phyloP scores from a whole-genome alignment of 2,113 vertebrate genomes.

The Phalacrocorax carbo region DNA sequence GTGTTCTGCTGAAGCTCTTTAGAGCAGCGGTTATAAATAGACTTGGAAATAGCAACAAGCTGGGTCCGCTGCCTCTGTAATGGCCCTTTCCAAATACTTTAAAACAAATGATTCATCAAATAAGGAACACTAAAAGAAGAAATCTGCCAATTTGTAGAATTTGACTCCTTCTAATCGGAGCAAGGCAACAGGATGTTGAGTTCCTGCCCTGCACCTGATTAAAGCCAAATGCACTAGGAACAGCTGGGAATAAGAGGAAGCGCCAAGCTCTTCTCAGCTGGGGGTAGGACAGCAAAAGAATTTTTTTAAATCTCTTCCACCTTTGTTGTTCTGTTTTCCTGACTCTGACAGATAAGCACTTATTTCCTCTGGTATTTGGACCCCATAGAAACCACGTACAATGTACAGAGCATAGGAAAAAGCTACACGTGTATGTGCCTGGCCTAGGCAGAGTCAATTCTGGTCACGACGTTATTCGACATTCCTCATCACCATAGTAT shows the following conservation, averaged over 20 bases:
- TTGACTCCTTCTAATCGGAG: constrained; percentile 91
- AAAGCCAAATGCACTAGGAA: constrained; percentile 85
- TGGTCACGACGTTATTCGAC: background rate
- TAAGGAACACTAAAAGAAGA: constrained; percentile 77
- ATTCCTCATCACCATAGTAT: background rate
- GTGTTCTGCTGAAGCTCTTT: constrained; percentile 34
- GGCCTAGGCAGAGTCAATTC: constrained; percentile 17
- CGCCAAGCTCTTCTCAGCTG: constrained; percentile 73
- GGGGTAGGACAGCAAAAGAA: constrained; percentile 73
- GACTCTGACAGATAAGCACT: constrained; percentile 75
- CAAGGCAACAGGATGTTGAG: constrained; percentile 87
- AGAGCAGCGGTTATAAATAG: constrained; percentile 71
- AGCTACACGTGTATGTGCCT: background rate
- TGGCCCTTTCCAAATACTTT: constrained; percentile 77
- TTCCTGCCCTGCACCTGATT: constrained; percentile 92
- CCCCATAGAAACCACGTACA: constrained; percentile 38
- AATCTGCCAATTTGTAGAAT: constrained; percentile 87
- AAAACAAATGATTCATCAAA: constrained; percentile 87
- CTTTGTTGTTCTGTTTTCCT: constrained; percentile 75
- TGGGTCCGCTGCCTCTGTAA: constrained; percentile 67
- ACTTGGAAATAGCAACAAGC: constrained; percentile 68
- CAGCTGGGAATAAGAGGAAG: constrained; percentile 79
- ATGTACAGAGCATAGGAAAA: constrained; percentile 43
- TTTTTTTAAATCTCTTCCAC: constrained; percentile 56
- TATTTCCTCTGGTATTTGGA: constrained; percentile 61